Conservation (phyloP, 35 echinoderm and acorn worm species). For the Heliocidaris erythrogramma region DNA sequence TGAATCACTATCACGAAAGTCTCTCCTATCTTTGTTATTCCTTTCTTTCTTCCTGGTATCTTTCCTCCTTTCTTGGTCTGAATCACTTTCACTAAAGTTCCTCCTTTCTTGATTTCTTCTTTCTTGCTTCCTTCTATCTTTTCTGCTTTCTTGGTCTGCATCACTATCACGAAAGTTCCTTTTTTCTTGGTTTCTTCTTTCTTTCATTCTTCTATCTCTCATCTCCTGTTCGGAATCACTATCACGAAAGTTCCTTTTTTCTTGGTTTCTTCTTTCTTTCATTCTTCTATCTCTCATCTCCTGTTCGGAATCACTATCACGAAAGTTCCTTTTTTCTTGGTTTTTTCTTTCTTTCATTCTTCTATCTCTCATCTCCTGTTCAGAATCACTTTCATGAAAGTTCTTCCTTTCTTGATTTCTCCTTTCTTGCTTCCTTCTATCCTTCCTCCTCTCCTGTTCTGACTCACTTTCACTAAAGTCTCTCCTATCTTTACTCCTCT, state of each 20-base stretch:
- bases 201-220: conserved; percentile 1
- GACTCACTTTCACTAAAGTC: not conserved
- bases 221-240: not conserved
- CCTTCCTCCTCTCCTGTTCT: not conserved
- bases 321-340: not conserved
- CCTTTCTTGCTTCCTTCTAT: conserved; percentile 7
- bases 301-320: conserved; percentile 1
- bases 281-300: conserved; percentile 20
- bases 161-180: not conserved
- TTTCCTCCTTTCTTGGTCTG: not conserved
- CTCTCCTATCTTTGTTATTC: not conserved
- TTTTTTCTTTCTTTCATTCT: not conserved
- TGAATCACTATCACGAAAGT: not conserved
- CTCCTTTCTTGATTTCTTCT: not conserved
- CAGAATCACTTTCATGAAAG: not conserved
- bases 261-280: not conserved
- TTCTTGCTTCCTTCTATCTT: conserved; percentile 20
- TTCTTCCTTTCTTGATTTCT: not conserved
- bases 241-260: not conserved
- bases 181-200: not conserved
- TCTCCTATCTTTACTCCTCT: not conserved
- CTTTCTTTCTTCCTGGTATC: conserved; percentile 1
- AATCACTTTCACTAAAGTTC: not conserved
- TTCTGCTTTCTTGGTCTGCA: conserved; percentile 5
- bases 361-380: conserved; percentile 1